These are phyloP conservation scores for Tolypeutes matacus DNA, from an alignment of 2,797 vertebrate genomes.

Conservation along the genomic window DNA sequence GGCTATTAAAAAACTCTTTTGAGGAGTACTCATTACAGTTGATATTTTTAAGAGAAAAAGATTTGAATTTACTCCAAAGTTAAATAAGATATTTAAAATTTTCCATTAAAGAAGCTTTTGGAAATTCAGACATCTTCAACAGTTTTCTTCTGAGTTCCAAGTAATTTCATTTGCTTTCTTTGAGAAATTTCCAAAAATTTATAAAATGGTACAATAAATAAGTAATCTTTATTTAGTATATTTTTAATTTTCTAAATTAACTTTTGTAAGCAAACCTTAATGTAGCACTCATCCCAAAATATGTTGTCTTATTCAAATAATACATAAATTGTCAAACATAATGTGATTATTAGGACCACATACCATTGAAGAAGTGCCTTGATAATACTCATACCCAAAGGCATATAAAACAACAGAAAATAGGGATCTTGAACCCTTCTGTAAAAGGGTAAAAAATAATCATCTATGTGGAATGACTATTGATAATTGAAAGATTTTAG, in stretches of 20 bases:
- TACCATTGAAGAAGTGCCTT: not conserved
- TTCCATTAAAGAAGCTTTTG: constrained; percentile 8
- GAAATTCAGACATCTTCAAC: not conserved
- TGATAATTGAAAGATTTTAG: not conserved
- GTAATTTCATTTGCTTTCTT: not conserved
- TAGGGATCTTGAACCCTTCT: not conserved
- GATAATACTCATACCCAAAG: not conserved
- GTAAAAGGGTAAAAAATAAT: not conserved
- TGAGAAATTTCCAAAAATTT: not conserved
- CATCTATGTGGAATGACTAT: not conserved
- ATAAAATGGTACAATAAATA: not conserved
- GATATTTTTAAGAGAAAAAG: not conserved
- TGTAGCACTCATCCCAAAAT: not conserved
- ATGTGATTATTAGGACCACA: not conserved
- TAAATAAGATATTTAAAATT: not conserved
- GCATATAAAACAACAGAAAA: not conserved
- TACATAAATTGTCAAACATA: not conserved
- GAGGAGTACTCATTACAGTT: not conserved
- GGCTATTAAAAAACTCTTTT: not conserved
- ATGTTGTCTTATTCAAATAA: not conserved
- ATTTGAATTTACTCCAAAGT: constrained; percentile 9
- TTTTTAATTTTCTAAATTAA: constrained; percentile 23
- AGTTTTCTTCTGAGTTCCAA: not conserved
- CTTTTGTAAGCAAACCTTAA: not conserved
- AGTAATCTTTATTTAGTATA: not conserved